A percentile compares a stretch with the other conserved stretches of the same genome.
Conservation (phyloP, 2,113 vertebrate species). For the Channa argus region DNA sequence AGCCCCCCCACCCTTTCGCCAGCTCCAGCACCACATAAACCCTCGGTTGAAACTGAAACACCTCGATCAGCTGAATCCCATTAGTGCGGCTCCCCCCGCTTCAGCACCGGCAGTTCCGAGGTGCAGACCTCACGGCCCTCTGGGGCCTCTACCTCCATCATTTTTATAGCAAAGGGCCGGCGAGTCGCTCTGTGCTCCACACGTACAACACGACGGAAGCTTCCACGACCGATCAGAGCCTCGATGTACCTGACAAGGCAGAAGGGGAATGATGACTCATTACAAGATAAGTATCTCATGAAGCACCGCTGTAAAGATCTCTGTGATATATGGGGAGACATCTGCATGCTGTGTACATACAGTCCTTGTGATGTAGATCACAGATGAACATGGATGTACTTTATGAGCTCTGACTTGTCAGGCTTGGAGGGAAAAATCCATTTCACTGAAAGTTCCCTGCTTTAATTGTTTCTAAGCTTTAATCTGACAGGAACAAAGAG, state of each 20-base stretch:
- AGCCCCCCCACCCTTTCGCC: constrained; percentile 74
- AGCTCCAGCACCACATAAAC: constrained; percentile 78
- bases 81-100: constrained; percentile 71
- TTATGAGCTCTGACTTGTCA: constrained; percentile 18
- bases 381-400: not conserved
- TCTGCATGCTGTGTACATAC: not conserved
- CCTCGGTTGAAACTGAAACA: constrained; percentile 70
- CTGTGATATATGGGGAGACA: constrained; percentile 29
- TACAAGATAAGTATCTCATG: constrained; percentile 29
- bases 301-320: constrained; percentile 29
- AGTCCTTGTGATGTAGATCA: constrained; percentile 25
- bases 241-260: constrained; percentile 79
- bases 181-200: constrained; percentile 73
- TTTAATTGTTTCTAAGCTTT: constrained; percentile 10
- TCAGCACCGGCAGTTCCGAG: constrained; percentile 74
- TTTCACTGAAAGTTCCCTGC: constrained; percentile 10
- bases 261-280: constrained; percentile 50
- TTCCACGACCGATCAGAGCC: constrained; percentile 78
- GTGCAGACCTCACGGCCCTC: constrained; percentile 68
- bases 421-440: not conserved
- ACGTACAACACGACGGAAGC: constrained; percentile 77
- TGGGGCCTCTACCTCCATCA: constrained; percentile 74
- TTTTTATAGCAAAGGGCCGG: constrained; percentile 80
- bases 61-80: constrained; percentile 76
- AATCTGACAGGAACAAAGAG: constrained; percentile 28